Percentiles rank a stretch among this genome's conserved stretches.
phyloP scores from a whole-genome alignment of 1,140 invertebrate genomes.

The Calycopis cecrops region DNA sequence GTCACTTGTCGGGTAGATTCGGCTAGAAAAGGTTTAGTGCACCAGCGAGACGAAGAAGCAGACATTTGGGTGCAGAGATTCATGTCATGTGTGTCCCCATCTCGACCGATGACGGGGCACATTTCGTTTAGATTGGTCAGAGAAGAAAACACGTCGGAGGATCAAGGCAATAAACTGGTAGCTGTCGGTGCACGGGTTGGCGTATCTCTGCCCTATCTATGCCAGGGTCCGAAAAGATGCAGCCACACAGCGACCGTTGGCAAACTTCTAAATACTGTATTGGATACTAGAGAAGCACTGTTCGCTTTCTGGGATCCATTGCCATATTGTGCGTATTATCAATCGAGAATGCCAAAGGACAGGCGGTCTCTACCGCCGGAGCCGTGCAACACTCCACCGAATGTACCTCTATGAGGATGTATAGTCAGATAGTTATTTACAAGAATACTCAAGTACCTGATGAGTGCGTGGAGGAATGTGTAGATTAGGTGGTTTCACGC shows the following conservation, averaged over 20 bases:
- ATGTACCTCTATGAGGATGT: slow-evolving; percentile 62
- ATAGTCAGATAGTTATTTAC: slow-evolving; percentile 52
- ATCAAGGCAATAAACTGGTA: slow-evolving; percentile 57
- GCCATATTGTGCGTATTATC: slow-evolving; percentile 89
- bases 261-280: slow-evolving; percentile 78
- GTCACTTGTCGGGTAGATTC: slow-evolving; percentile 84
- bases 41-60: slow-evolving; percentile 80
- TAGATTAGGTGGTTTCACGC: slow-evolving; percentile 32
- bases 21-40: slow-evolving; percentile 79
- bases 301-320: slow-evolving; percentile 89
- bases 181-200: slow-evolving; percentile 83
- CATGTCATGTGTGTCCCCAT: slow-evolving; percentile 77
- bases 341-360: slow-evolving; percentile 82
- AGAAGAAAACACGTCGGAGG: slow-evolving; percentile 62
- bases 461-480: slow-evolving; percentile 46
- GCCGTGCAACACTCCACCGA: slow-evolving; percentile 62
- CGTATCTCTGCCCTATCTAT: slow-evolving; percentile 85
- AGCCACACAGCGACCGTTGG: slow-evolving; percentile 75
- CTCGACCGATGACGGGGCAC: slow-evolving; percentile 82
- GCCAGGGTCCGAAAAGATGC: slow-evolving; percentile 78
- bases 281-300: slow-evolving; percentile 84
- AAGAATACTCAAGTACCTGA: slow-evolving; percentile 70
- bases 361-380: slow-evolving; percentile 48
- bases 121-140: slow-evolving; percentile 83
- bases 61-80: slow-evolving; percentile 83